phyloP scores from a whole-genome alignment of 2,797 vertebrate species.

The Sebastes variabilis region DNA sequence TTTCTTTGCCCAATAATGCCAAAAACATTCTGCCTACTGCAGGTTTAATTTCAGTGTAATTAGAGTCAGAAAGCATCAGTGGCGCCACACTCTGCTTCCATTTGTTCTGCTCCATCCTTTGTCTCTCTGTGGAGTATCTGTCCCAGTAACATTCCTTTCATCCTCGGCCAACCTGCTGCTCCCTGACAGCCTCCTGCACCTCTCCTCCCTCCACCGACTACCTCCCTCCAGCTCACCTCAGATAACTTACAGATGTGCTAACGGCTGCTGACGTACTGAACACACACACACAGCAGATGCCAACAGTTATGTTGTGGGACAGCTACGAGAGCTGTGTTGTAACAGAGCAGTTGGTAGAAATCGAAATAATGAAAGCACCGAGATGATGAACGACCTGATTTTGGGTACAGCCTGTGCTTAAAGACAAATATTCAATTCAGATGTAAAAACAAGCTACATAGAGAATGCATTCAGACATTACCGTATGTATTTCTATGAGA shows the following conservation, averaged over 20 bases:
- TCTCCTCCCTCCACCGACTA: not conserved
- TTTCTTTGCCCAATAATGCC: too few relatives aligned
- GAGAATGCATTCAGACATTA: not conserved
- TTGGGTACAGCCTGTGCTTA: not conserved
- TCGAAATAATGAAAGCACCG: not conserved
- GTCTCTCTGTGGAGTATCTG: not conserved
- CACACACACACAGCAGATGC: constrained; percentile 25
- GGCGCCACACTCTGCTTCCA: not conserved
- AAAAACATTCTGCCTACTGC: too few relatives aligned
- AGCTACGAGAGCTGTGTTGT: not conserved
- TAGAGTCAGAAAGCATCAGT: not conserved
- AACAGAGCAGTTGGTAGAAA: not conserved
- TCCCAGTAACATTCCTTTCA: constrained; percentile 51
- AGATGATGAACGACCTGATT: not conserved
- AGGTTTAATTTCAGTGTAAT: constrained; percentile 21
- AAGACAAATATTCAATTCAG: not conserved
- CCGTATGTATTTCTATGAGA: not conserved
- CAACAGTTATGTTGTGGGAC: constrained; percentile 15
- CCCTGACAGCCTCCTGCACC: constrained; percentile 5
- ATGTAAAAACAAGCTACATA: not conserved
- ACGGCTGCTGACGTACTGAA: constrained; percentile 19
- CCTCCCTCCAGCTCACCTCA: constrained; percentile 16
- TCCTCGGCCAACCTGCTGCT: constrained; percentile 45
- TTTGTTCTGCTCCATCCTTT: not conserved
- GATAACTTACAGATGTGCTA: constrained; percentile 36